These are phyloP conservation scores for Drosophila fuyamai DNA, from an alignment of 1,140 invertebrate genomes.

Conservation along the genomic window DNA sequence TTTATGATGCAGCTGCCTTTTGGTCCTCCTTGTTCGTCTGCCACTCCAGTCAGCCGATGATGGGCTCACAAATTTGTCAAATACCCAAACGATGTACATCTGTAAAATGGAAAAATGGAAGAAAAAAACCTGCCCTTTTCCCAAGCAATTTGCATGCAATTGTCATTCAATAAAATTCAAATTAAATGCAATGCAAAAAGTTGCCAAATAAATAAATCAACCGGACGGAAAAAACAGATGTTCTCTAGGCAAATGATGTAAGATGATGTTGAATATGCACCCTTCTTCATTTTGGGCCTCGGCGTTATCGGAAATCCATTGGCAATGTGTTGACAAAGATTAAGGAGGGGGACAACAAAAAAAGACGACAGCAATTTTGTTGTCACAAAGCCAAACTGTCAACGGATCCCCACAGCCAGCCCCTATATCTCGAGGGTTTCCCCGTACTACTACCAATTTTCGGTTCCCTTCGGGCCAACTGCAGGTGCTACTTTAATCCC, in stretches of 20 bases:
- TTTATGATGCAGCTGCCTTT: conserved; percentile 73
- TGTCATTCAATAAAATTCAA: conserved; percentile 83
- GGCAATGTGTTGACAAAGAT: conserved; percentile 78
- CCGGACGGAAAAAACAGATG: conserved; percentile 31
- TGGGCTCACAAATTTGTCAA: conserved; percentile 68
- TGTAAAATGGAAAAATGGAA: conserved; percentile 4
- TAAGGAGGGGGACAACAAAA: conserved; percentile 18
- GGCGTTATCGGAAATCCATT: conserved; percentile 40
- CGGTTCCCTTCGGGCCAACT: conserved; percentile 43
- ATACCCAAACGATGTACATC: conserved; percentile 34
- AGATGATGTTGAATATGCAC: conserved; percentile 54
- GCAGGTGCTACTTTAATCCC: conserved; percentile 81
- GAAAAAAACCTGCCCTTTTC: background rate
- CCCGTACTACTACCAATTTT: conserved; percentile 18
- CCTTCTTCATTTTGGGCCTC: conserved; percentile 22
- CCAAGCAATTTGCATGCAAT: conserved; percentile 71
- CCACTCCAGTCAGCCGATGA: background rate
- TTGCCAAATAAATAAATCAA: conserved; percentile 32
- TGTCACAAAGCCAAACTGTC: conserved; percentile 79
- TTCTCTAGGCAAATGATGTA: conserved; percentile 60
- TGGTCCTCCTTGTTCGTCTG: conserved; percentile 16
- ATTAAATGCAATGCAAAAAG: conserved; percentile 65
- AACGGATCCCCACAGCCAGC: conserved; percentile 37
- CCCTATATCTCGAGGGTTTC: background rate
- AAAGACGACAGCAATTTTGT: conserved; percentile 74